Evolutionary conservation across 2,888 invertebrate genomes (phyloP).

Genomic region (Acrobasis suavella): DNA sequence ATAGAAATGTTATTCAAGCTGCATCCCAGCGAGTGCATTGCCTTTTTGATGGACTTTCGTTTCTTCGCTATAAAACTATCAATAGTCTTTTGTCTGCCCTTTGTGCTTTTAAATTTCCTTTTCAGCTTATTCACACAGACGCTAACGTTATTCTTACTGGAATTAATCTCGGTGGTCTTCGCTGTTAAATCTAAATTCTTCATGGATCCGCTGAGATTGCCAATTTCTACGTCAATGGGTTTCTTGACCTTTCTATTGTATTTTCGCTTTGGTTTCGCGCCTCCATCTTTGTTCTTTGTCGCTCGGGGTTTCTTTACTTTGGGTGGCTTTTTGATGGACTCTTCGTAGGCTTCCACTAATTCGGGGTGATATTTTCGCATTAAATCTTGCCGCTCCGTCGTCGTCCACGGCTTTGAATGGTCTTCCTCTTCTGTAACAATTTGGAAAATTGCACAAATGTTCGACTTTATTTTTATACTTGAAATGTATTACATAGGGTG

Average conservation of each 20-base stretch:
- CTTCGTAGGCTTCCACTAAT: constrained; percentile 83
- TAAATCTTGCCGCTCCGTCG: constrained; percentile 86
- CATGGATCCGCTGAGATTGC: constrained; percentile 50
- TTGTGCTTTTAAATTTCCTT: constrained; percentile 60
- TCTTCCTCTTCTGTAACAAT: constrained; percentile 65
- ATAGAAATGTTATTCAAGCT: constrained; percentile 57
- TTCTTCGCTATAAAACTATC: constrained; percentile 67
- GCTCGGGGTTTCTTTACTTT: constrained; percentile 65
- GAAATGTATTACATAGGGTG: too few species aligned
- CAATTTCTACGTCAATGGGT: constrained; percentile 37
- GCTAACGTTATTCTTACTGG: constrained; percentile 61
- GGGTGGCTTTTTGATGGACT: constrained; percentile 77
- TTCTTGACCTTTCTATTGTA: constrained; percentile 62
- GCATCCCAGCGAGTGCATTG: constrained; percentile 42
- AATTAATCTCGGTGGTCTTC: constrained; percentile 42
- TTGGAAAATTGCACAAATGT: neutral
- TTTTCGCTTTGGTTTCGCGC: constrained; percentile 64
- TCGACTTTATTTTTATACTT: neutral
- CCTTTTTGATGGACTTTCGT: constrained; percentile 47
- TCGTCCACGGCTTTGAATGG: constrained; percentile 81
- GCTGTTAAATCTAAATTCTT: constrained; percentile 44
- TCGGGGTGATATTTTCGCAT: constrained; percentile 84
- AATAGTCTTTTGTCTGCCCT: constrained; percentile 62
- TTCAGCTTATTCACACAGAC: constrained; percentile 67
- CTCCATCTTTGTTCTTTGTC: constrained; percentile 52